Percentiles rank a stretch among this genome's conserved stretches.
phyloP scores from a whole-genome alignment of 2,797 vertebrate genomes.

The Pipistrellus nathusii region DNA sequence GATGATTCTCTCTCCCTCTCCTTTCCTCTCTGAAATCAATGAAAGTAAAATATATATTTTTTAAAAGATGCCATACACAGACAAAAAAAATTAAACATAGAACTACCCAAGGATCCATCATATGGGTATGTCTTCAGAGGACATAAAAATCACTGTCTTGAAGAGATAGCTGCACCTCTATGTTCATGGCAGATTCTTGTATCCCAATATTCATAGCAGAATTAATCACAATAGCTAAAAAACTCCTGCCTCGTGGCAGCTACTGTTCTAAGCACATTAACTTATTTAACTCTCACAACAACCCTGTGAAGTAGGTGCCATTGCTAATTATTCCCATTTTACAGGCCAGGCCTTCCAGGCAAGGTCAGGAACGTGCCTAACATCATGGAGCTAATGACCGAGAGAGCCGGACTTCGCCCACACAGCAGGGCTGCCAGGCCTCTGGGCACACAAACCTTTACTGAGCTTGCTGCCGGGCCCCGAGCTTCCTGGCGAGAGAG shows the following conservation, averaged over 20 bases:
- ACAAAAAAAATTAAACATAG: not conserved
- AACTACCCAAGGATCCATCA: not conserved
- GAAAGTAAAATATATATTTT: too few species aligned
- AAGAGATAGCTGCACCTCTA: not conserved
- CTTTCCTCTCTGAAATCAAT: too few species aligned
- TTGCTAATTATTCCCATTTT: conserved; percentile 36
- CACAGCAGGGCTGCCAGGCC: not conserved
- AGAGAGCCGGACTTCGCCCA: not conserved
- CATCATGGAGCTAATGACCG: not conserved
- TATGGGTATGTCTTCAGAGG: too few species aligned
- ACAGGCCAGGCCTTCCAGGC: conserved; percentile 5
- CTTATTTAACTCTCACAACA: conserved; percentile 39
- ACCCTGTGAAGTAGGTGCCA: not conserved
- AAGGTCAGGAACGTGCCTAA: not conserved
- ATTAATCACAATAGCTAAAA: not conserved
- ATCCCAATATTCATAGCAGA: not conserved
- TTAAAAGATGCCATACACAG: too few species aligned
- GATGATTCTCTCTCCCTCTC: too few species aligned
- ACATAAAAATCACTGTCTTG: too few species aligned
- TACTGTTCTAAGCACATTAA: not conserved
- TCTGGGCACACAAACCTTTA: not conserved
- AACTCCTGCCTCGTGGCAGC: not conserved
- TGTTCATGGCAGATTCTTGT: not conserved
- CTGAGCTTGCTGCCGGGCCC: not conserved
- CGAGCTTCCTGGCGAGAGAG: not conserved